A percentile compares a stretch with the other conserved stretches of the same genome.
These are phyloP conservation scores for Cheracebus regulus DNA, from an alignment of 2,797 vertebrate species.

Conservation along the genomic window DNA sequence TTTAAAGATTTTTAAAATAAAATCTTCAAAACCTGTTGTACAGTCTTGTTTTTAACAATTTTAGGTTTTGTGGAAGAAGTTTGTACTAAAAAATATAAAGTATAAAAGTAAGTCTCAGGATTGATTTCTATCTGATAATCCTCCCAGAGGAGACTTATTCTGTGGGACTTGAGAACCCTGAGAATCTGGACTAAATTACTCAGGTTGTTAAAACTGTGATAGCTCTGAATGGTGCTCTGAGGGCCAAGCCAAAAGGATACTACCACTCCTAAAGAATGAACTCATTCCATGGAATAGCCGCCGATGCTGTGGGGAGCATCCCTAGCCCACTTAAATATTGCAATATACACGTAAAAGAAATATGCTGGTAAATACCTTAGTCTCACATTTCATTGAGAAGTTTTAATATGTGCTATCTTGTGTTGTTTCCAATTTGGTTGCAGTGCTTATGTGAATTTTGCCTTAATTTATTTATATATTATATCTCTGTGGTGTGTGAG, in stretches of 20 bases:
- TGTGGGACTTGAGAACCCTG: not conserved
- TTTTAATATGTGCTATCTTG: slow-evolving; percentile 68
- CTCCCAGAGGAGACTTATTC: slow-evolving; percentile 18
- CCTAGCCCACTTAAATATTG: not conserved
- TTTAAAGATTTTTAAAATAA: not conserved
- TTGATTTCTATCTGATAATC: slow-evolving; percentile 3
- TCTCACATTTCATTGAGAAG: slow-evolving; percentile 61
- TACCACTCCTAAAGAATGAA: not conserved
- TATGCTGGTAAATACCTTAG: slow-evolving; percentile 52
- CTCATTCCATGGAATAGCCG: not conserved
- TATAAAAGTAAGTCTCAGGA: not conserved
- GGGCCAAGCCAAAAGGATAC: not conserved
- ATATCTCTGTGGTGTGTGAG: not conserved
- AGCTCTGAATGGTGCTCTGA: not conserved
- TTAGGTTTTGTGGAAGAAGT: not conserved
- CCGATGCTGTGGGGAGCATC: not conserved
- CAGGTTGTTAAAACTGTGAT: not conserved
- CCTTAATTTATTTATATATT: slow-evolving; percentile 55
- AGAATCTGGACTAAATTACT: not conserved
- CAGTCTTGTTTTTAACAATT: not conserved
- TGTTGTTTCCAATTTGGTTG: slow-evolving; percentile 44
- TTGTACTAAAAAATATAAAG: not conserved
- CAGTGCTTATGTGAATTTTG: slow-evolving; percentile 63
- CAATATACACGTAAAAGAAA: not conserved
- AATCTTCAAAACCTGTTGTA: not conserved